Base-by-base conservation (phyloP, 53 echinoderm and acorn worm genomes). In the Luidia sarsii region DNA sequence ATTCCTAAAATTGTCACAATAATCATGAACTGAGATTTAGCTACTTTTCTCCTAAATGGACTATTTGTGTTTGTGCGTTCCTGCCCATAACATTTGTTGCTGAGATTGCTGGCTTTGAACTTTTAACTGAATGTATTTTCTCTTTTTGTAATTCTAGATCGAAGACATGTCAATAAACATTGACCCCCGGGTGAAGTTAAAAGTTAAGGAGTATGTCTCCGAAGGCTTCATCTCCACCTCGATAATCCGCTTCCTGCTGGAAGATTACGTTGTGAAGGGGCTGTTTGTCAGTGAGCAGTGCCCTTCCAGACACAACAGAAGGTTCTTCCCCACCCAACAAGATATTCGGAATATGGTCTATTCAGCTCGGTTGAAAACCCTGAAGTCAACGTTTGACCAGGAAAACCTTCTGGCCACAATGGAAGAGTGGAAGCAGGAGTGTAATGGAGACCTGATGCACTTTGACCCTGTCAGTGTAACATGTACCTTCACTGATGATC, bases 291-390 rank as follows among this genome's bases (percentile, higher is more conserved):
- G 31, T 1, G 27, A 23, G 27, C 23, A 25, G 29, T 5, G 28
- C 28, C 30, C 59, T 3, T 59, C 59, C 28, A 11, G 59, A 32
- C 28, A 59, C 30, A 59, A 59, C 59, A 29, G 59, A 32, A 59
- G 59, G 59, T 59, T 59, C 31, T 28, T 57, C 27, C 59, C 59
- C 1, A 59, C 30, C 59, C 29, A 29, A 2, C 59, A 3, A 1
- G 59, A 59, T 32, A 59, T 59, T 11, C 31, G 30, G 15, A 59
- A 59, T 27, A 59, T 59, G 54, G 54, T 53, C 22, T 53, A 53
- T 16, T 53, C 54, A 1, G 25, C 54, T 3, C 54, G 54, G 22
- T 20, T 53, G 19, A 20, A 20, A 53, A 23, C 54, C 54, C 54
- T 53, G 7, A 59, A 59, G 30, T 59, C 59, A 29, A 59, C 28